Conservation (phyloP, 2,113 vertebrate species). For the Gobius niger region DNA sequence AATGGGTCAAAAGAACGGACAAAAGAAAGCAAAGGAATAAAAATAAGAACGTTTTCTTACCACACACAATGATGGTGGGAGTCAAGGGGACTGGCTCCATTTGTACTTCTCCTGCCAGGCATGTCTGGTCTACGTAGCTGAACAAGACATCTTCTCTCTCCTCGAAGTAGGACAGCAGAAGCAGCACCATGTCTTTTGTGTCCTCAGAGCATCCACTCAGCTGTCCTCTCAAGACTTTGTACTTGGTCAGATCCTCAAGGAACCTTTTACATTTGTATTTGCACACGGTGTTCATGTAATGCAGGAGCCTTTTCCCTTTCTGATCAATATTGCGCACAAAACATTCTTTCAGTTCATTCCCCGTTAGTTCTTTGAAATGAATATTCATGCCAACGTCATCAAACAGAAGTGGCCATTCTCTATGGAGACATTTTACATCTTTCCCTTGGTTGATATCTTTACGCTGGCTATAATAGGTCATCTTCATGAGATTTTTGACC, state of each 20-base stretch:
- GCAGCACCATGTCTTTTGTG: conserved; percentile 30
- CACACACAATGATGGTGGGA: conserved; percentile 7
- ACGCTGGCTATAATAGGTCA: too few relatives aligned
- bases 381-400: not conserved
- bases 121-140: conserved; percentile 8
- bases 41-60: not conserved
- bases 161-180: conserved; percentile 19
- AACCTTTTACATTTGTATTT: conserved; percentile 18
- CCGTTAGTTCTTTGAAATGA: not conserved
- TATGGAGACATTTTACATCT: too few relatives aligned
- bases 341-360: conserved; percentile 24
- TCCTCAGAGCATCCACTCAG: conserved; percentile 23
- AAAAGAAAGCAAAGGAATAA: not conserved
- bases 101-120: not conserved
- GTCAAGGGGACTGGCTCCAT: conserved; percentile 9
- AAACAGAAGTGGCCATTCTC: too few relatives aligned
- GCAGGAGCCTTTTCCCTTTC: conserved; percentile 28
- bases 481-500: too few relatives aligned
- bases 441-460: too few relatives aligned
- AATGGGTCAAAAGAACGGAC: not conserved
- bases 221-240: conserved; percentile 14
- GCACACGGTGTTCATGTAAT: conserved; percentile 28
- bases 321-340: conserved; percentile 27
- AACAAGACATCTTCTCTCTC: not conserved
- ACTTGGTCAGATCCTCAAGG: conserved; percentile 7